A percentile compares a stretch with the other conserved stretches of the same genome.
phyloP scores from a whole-genome alignment of 2,888 invertebrate species.

The Hyles lineata region DNA sequence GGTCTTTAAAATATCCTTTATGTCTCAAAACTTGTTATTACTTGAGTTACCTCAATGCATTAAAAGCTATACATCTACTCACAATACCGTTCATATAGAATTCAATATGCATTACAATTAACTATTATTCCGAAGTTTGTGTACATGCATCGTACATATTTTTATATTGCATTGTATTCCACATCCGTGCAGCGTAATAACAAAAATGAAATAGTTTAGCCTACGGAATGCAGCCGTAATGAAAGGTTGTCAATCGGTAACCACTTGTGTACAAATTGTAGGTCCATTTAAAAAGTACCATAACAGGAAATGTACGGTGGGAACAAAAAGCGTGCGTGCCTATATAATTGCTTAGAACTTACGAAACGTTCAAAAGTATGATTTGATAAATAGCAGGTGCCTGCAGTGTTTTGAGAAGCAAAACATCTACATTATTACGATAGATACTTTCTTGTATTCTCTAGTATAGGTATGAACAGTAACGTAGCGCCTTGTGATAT shows the following conservation, averaged over 20 bases:
- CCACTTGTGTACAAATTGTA: constrained; percentile 56
- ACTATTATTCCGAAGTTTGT: background rate
- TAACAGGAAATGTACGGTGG: constrained; percentile 48
- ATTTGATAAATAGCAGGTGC: background rate
- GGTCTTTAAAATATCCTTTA: too few species aligned
- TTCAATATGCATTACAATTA: background rate
- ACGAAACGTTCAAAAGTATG: constrained; percentile 37
- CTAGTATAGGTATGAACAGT: too few species aligned
- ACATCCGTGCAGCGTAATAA: constrained; percentile 29
- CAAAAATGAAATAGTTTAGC: constrained; percentile 35
- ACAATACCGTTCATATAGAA: too few species aligned
- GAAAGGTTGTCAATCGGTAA: constrained; percentile 57
- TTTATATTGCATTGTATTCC: constrained; percentile 14
- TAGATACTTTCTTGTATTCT: too few species aligned
- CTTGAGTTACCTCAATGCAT: too few species aligned
- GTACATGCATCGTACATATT: background rate
- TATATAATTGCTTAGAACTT: constrained; percentile 45
- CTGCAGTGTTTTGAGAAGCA: too few species aligned
- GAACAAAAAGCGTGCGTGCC: constrained; percentile 46
- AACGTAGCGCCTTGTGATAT: too few species aligned
- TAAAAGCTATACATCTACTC: too few species aligned
- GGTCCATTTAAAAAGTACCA: constrained; percentile 54
- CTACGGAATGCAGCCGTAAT: constrained; percentile 43
- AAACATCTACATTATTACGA: too few species aligned
- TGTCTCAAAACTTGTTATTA: too few species aligned